Percentiles rank a stretch among this genome's conserved stretches.
phyloP scores from a whole-genome alignment of 2,113 vertebrate species.

The Turnix velox region DNA sequence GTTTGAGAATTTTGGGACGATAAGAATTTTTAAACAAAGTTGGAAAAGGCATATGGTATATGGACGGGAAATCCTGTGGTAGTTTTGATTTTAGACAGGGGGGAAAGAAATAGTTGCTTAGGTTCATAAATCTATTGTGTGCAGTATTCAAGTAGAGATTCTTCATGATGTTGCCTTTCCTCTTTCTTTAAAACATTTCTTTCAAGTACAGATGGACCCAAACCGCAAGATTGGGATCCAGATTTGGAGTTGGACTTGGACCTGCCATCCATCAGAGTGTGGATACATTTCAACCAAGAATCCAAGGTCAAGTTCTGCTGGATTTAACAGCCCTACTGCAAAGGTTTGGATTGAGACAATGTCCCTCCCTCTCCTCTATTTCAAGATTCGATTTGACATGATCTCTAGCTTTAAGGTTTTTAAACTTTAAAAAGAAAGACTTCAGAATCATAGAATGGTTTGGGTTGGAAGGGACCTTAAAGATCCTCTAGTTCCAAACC shows the following conservation, averaged over 20 bases:
- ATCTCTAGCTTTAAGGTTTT: not conserved
- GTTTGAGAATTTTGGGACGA: not conserved
- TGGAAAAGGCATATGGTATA: constrained; percentile 27
- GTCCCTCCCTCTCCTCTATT: not conserved
- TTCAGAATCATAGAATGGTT: too few species aligned
- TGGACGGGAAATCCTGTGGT: constrained; percentile 42
- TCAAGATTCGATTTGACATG: not conserved
- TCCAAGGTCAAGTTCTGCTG: not conserved
- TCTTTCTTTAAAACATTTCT: not conserved
- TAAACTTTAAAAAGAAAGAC: not conserved
- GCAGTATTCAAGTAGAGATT: not conserved
- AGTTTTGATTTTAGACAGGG: constrained; percentile 29
- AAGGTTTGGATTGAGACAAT: not conserved
- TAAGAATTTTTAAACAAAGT: not conserved
- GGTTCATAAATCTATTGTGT: constrained; percentile 50
- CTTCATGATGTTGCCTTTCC: constrained; percentile 14
- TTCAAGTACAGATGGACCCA: constrained; percentile 32
- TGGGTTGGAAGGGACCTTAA: too few species aligned
- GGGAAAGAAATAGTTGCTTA: not conserved
- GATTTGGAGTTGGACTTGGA: constrained; percentile 36
- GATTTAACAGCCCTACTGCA: not conserved
- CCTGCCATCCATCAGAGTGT: not conserved
- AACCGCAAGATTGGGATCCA: constrained; percentile 24
- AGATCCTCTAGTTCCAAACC: too few species aligned
- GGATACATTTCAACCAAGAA: not conserved